These are phyloP conservation scores for Syritta pipiens DNA, from an alignment of 2,888 invertebrate species.

Conservation along the genomic window DNA sequence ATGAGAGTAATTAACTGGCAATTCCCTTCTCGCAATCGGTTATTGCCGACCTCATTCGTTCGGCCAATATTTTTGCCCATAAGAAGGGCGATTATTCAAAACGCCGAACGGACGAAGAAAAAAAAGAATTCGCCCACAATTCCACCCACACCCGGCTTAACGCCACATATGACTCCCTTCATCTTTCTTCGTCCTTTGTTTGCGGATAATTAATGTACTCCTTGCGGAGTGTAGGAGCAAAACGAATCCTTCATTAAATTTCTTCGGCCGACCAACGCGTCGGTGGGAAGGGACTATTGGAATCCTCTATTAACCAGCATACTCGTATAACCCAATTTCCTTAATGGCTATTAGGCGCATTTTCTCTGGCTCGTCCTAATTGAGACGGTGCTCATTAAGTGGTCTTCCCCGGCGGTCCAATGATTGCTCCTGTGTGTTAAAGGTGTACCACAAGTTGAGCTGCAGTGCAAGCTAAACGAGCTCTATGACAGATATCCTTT, in stretches of 20 bases:
- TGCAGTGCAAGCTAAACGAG: slow-evolving; percentile 21
- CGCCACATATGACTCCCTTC: slow-evolving; percentile 14
- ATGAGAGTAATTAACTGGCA: slow-evolving; percentile 18
- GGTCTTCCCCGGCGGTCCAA: slow-evolving; percentile 45
- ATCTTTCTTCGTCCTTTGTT: slow-evolving; percentile 48
- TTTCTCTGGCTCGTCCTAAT: slow-evolving; percentile 74
- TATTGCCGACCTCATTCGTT: neutral
- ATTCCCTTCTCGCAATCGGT: neutral
- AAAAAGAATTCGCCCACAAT: neutral
- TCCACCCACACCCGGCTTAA: neutral
- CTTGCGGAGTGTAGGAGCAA: slow-evolving; percentile 21
- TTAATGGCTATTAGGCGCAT: slow-evolving; percentile 79
- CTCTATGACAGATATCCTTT: slow-evolving; percentile 46
- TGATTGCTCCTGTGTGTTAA: slow-evolving; percentile 26
- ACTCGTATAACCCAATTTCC: slow-evolving; percentile 79
- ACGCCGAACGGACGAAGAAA: no score
- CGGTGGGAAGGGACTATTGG: slow-evolving; percentile 6
- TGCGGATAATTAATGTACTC: slow-evolving; percentile 56
- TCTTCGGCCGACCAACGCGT: slow-evolving; percentile 39
- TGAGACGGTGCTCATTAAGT: slow-evolving; percentile 78
- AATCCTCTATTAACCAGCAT: slow-evolving; percentile 51
- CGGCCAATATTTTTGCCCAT: neutral
- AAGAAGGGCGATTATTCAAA: slow-evolving; percentile 25
- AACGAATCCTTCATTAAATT: slow-evolving; percentile 59
- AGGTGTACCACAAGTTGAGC: slow-evolving; percentile 22